Evolutionary conservation across 2,797 vertebrate genomes (phyloP).

Genomic region (Aplochiton taeniatus): DNA sequence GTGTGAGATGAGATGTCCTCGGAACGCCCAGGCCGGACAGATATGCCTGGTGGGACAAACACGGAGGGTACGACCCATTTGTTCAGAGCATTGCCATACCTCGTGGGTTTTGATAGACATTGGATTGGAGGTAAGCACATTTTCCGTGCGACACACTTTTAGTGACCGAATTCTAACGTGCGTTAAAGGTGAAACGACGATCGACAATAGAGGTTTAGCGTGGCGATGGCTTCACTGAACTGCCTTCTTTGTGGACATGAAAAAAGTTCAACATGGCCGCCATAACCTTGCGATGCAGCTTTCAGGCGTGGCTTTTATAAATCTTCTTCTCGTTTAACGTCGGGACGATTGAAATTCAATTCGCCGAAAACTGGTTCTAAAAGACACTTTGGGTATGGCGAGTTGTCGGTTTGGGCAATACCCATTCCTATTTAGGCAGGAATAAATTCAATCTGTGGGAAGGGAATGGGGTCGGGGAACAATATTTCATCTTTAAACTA

Average conservation of each 20-base stretch:
- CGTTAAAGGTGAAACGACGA: no score
- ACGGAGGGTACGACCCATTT: no score
- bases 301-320: constrained; percentile 60
- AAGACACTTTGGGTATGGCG: constrained; percentile 57
- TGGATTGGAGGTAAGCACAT: no score
- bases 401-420: constrained; percentile 60
- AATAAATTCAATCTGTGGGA: constrained; percentile 59
- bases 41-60: no score
- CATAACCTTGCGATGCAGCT: constrained; percentile 60
- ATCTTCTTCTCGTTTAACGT: constrained; percentile 67
- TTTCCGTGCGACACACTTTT: no score
- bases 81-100: no score
- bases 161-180: no score
- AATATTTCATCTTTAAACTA: constrained; percentile 66
- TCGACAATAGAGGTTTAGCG: no score
- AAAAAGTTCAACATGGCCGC: constrained; percentile 62
- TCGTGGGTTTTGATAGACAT: no score
- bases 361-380: constrained; percentile 59
- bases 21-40: not conserved
- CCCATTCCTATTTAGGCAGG: constrained; percentile 51
- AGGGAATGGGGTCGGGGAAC: constrained; percentile 53
- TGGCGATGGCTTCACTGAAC: constrained; percentile 33
- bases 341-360: constrained; percentile 66
- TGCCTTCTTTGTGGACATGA: constrained; percentile 64
- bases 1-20: not conserved